These are phyloP conservation scores for Apocrypta bakeri DNA, from an alignment of 1,140 invertebrate species.

Conservation along the genomic window DNA sequence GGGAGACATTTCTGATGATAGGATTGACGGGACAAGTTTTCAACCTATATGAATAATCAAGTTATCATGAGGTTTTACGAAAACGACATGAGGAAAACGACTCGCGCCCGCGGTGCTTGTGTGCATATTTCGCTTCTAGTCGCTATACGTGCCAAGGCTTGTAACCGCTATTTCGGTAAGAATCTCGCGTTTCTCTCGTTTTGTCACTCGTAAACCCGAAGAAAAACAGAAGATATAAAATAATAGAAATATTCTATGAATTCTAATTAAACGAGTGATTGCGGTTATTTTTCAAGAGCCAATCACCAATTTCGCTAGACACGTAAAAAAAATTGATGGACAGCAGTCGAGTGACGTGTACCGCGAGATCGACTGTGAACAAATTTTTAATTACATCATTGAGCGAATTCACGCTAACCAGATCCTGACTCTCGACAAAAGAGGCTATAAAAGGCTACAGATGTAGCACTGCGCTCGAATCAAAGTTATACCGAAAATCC, in stretches of 20 bases:
- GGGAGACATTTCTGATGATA: neutral
- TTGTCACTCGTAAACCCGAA: too few relatives aligned
- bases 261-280: too few relatives aligned
- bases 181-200: too few relatives aligned
- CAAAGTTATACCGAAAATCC: constrained; percentile 16
- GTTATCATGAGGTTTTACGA: neutral
- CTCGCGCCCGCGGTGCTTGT: neutral
- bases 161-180: too few relatives aligned
- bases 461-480: neutral
- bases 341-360: neutral
- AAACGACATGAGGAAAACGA: neutral
- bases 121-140: too few relatives aligned
- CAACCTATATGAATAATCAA: neutral
- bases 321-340: too few relatives aligned
- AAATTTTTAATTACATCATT: neutral
- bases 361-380: neutral
- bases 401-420: neutral
- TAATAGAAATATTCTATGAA: too few relatives aligned
- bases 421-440: neutral
- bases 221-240: too few relatives aligned
- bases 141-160: too few relatives aligned
- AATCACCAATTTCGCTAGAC: neutral
- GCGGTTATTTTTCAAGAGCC: neutral
- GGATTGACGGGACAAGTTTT: neutral
- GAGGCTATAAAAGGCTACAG: constrained; percentile 3